These are phyloP conservation scores for Mastomys natalensis DNA, from an alignment of 2,113 vertebrate species.

Conservation along the genomic window DNA sequence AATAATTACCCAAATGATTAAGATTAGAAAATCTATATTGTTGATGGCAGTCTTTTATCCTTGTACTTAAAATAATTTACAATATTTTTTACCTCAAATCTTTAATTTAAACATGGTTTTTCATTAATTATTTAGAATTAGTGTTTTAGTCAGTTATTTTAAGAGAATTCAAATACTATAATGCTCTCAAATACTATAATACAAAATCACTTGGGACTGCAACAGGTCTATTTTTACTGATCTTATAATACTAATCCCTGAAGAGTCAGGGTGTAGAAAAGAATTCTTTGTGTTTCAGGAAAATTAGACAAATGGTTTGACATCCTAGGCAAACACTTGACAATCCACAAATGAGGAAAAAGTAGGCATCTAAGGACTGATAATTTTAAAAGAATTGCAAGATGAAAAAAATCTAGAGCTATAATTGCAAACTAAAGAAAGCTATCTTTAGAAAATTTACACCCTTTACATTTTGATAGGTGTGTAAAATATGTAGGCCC, in stretches of 20 bases:
- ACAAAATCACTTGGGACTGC: background rate
- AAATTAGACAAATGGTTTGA: conserved; percentile 42
- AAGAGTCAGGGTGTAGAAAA: background rate
- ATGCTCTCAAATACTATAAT: background rate
- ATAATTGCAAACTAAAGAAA: conserved; percentile 24
- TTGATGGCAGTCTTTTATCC: background rate
- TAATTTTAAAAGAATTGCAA: background rate
- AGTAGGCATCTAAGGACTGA: background rate
- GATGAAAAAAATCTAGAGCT: conserved; percentile 48
- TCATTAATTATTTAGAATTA: background rate
- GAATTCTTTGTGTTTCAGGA: conserved; percentile 15
- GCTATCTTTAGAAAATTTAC: background rate
- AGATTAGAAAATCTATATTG: background rate
- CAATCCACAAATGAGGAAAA: background rate
- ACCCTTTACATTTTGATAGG: background rate
- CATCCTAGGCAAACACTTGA: conserved; percentile 20
- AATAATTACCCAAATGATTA: background rate
- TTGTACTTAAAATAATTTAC: background rate
- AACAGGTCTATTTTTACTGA: background rate
- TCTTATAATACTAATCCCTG: conserved; percentile 20
- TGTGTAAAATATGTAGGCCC: background rate
- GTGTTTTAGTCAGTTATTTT: conserved; percentile 12
- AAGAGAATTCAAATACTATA: background rate
- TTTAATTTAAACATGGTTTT: conserved; percentile 35
- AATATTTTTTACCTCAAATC: background rate